Percentiles rank a stretch among this genome's conserved stretches.
Conservation (phyloP, 2,113 vertebrate species). For the Girardinichthys multiradiatus region DNA sequence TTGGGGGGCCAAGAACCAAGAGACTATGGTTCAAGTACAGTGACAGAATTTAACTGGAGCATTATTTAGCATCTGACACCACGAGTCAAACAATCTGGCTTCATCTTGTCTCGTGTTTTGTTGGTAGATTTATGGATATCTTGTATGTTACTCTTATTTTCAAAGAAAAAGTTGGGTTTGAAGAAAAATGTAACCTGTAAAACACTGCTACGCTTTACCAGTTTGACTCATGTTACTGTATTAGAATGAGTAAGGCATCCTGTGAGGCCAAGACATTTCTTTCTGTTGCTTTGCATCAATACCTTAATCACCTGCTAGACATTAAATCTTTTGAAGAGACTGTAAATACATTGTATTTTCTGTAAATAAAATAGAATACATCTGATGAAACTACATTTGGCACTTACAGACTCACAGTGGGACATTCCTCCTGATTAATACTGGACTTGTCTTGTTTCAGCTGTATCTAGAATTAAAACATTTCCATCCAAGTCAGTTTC, state of each 20-base stretch:
- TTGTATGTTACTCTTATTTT: constrained; percentile 21
- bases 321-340: constrained; percentile 34
- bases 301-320: constrained; percentile 52
- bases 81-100: constrained; percentile 35
- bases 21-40: constrained; percentile 37
- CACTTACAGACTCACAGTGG: constrained; percentile 58
- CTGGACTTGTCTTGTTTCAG: constrained; percentile 65
- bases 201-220: constrained; percentile 46
- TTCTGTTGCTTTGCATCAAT: constrained; percentile 44
- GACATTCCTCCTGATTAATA: constrained; percentile 35
- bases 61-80: constrained; percentile 35
- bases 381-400: constrained; percentile 64
- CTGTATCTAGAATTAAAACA: constrained; percentile 71
- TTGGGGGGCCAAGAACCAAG: too few relatives aligned
- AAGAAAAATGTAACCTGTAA: constrained; percentile 35
- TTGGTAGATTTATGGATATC: constrained; percentile 21
- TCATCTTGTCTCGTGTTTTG: constrained; percentile 27
- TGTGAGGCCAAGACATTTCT: constrained; percentile 17
- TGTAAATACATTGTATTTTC: constrained; percentile 73
- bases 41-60: constrained; percentile 33
- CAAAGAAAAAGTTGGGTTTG: constrained; percentile 17
- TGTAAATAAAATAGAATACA: constrained; percentile 72
- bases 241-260: constrained; percentile 27
- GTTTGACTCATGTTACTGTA: constrained; percentile 28
- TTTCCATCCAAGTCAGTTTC: constrained; percentile 50